Percentiles rank a stretch among this genome's conserved stretches.
phyloP scores from a whole-genome alignment of 1,140 invertebrate species.

The Drosophila nannoptera region DNA sequence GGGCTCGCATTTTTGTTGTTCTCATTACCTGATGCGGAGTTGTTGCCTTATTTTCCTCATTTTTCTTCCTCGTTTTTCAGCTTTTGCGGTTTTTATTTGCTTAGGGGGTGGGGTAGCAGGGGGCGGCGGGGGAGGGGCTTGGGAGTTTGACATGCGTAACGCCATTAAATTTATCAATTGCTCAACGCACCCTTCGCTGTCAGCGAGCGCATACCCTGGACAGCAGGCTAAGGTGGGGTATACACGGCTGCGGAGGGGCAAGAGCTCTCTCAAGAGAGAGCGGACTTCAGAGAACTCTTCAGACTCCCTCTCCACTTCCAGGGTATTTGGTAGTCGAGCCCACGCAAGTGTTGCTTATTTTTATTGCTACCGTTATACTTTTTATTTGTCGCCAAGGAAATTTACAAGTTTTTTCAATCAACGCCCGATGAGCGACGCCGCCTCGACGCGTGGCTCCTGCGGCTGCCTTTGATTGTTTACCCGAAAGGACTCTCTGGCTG shows the following conservation, averaged over 20 bases:
- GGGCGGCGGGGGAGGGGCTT: not conserved
- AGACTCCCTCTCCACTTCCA: not conserved
- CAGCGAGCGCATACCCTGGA: slow-evolving; percentile 18
- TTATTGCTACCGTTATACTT: slow-evolving; percentile 29
- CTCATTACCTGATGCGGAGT: slow-evolving; percentile 58
- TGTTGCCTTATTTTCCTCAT: slow-evolving; percentile 42
- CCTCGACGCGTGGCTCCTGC: slow-evolving; percentile 56
- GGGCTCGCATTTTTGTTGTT: slow-evolving; percentile 53
- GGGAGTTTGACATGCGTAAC: slow-evolving; percentile 72
- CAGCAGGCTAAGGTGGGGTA: too few species aligned
- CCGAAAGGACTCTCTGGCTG: slow-evolving; percentile 31
- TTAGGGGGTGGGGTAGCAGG: slow-evolving; percentile 31
- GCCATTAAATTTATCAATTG: slow-evolving; percentile 79
- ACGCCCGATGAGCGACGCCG: slow-evolving; percentile 37
- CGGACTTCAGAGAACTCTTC: not conserved
- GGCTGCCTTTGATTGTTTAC: slow-evolving; percentile 71
- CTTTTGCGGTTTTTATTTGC: slow-evolving; percentile 42
- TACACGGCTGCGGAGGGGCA: not conserved
- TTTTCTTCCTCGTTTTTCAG: slow-evolving; percentile 43
- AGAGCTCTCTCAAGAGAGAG: not conserved
- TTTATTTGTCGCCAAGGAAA: slow-evolving; percentile 59
- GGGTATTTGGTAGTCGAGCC: not conserved
- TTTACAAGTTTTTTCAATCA: slow-evolving; percentile 78
- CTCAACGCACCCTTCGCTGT: slow-evolving; percentile 55
- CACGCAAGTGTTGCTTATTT: not conserved